Evolutionary conservation across 2,113 vertebrate species (phyloP).

Genomic region (Halcyon malimbica): DNA sequence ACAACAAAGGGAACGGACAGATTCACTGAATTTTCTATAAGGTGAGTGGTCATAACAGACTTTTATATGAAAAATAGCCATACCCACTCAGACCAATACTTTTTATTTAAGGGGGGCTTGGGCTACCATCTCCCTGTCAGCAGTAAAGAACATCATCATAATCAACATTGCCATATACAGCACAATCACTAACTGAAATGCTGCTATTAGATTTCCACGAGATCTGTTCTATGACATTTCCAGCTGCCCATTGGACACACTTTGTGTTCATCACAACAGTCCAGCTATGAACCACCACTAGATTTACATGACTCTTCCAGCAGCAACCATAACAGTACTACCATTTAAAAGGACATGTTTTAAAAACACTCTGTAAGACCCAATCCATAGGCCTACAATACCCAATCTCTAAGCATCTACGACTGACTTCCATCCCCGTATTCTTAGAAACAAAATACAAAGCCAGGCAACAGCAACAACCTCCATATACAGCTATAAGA

Average conservation of each 20-base stretch:
- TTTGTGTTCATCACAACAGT: not conserved
- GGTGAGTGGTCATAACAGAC: not conserved
- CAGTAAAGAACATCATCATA: not conserved
- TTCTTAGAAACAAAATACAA: not conserved
- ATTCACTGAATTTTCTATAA: not conserved
- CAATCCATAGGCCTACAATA: not conserved
- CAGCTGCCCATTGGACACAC: not conserved
- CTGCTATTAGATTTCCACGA: not conserved
- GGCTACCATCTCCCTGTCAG: not conserved
- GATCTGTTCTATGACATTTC: not conserved
- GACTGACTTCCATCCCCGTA: not conserved
- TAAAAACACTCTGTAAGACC: not conserved
- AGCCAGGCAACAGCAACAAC: not conserved
- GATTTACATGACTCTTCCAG: not conserved
- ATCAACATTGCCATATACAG: not conserved
- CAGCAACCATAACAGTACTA: not conserved
- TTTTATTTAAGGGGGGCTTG: not conserved
- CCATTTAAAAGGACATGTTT: not conserved
- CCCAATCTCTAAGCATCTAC: not conserved
- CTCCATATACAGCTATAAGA: not conserved
- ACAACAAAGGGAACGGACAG: not conserved
- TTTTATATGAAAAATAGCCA: not conserved
- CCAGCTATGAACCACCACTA: not conserved
- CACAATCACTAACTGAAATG: not conserved
- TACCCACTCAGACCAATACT: no score